Conservation (phyloP, 1,140 invertebrate genomes). For the Cheumatopsyche charites region DNA sequence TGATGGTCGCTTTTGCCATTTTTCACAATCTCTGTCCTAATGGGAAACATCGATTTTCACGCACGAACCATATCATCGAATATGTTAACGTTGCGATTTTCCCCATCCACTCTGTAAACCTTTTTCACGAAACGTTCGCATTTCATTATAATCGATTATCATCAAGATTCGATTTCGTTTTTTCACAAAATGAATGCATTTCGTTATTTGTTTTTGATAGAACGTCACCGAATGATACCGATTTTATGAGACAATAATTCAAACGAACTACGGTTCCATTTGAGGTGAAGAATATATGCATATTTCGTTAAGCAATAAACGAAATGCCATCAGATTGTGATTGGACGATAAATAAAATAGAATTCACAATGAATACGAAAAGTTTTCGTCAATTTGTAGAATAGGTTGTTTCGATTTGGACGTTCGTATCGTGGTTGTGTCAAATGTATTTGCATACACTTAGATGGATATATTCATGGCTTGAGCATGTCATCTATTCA, state of each 20-base stretch:
- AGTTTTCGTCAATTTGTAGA: no score
- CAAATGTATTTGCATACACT: no score
- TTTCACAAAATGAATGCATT: background rate
- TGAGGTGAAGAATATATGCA: conserved; percentile 1
- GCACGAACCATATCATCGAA: background rate
- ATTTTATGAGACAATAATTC: background rate
- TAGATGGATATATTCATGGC: no score
- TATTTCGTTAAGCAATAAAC: background rate
- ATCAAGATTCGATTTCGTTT: background rate
- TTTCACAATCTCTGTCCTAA: conserved; percentile 21
- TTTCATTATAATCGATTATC: background rate
- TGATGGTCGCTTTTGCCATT: conserved; percentile 22
- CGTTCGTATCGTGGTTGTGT: no score
- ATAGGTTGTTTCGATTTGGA: no score
- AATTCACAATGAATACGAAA: no score
- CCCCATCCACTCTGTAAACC: background rate
- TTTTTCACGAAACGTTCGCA: background rate
- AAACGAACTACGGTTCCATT: background rate
- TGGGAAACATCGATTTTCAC: conserved; percentile 21
- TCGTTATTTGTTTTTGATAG: background rate
- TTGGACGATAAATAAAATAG: no score
- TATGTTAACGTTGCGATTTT: background rate
- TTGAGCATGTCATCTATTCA: conserved; percentile 7
- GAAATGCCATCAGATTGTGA: no score
- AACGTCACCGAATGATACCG: conserved; percentile 6